These are phyloP conservation scores for Thyatira batis DNA, from an alignment of 2,888 invertebrate species.

Conservation along the genomic window DNA sequence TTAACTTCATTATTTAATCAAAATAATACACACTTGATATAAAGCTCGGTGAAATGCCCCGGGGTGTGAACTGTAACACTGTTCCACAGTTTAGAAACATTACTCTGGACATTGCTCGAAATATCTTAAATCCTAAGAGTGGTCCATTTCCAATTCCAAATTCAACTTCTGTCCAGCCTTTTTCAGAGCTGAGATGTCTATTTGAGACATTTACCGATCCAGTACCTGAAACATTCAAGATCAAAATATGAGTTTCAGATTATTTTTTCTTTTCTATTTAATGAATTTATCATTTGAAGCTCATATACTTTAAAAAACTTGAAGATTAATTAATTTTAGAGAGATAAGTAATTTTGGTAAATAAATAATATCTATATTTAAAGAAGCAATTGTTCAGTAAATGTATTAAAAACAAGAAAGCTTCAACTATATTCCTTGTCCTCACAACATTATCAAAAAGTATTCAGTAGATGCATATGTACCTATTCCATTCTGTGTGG, in stretches of 20 bases:
- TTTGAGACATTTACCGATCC: conserved; percentile 90
- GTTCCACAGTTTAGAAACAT: conserved; percentile 90
- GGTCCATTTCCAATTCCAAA: conserved; percentile 93
- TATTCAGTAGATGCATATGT: not conserved
- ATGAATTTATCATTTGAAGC: too few species aligned
- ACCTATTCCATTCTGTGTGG: conserved; percentile 94
- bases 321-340: too few species aligned
- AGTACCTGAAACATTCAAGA: conserved; percentile 81
- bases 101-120: conserved; percentile 87
- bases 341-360: too few species aligned
- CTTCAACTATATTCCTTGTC: too few species aligned
- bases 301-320: too few species aligned
- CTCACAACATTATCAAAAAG: conserved; percentile 16
- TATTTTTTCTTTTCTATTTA: too few species aligned
- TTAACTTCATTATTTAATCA: not conserved
- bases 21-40: conserved; percentile 85
- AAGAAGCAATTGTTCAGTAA: too few species aligned
- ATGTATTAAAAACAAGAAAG: too few species aligned
- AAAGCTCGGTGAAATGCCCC: conserved; percentile 89
- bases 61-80: conserved; percentile 88
- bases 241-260: too few species aligned
- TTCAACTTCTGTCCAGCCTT: conserved; percentile 94
- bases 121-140: conserved; percentile 89
- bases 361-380: too few species aligned
- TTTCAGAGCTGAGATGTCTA: conserved; percentile 89